phyloP scores from a whole-genome alignment of 2,797 vertebrate genomes.

The Oophaga sylvatica region DNA sequence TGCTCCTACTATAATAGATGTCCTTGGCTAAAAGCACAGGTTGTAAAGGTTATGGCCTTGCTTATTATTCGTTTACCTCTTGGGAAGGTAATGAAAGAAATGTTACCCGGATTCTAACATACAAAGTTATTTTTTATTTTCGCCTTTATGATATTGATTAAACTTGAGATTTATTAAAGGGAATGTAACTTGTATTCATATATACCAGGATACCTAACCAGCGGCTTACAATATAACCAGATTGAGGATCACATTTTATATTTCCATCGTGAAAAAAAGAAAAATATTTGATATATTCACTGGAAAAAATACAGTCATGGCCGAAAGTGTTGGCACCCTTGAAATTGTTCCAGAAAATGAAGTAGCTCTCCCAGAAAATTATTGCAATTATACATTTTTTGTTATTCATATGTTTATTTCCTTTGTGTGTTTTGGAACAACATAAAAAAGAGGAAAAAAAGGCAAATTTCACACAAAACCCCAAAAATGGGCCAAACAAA shows the following conservation, averaged over 20 bases:
- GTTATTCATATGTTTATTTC: no score
- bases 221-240: background rate
- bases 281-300: no score
- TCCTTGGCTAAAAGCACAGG: background rate
- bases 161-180: background rate
- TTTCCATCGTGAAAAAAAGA: no score
- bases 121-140: conserved; percentile 6
- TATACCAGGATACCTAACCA: background rate
- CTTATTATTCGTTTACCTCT: conserved; percentile 4
- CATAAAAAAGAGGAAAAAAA: no score
- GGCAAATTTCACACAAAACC: no score
- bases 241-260: background rate
- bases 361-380: no score
- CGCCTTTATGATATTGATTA: background rate
- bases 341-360: no score
- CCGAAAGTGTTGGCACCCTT: no score
- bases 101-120: background rate
- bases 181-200: background rate
- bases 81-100: background rate
- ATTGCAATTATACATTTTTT: no score
- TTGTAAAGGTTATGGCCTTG: conserved; percentile 24
- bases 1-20: background rate
- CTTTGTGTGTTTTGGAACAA: no score
- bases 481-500: no score
- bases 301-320: no score